Conservation (phyloP, 2,888 invertebrate genomes). For the Lysandra coridon region DNA sequence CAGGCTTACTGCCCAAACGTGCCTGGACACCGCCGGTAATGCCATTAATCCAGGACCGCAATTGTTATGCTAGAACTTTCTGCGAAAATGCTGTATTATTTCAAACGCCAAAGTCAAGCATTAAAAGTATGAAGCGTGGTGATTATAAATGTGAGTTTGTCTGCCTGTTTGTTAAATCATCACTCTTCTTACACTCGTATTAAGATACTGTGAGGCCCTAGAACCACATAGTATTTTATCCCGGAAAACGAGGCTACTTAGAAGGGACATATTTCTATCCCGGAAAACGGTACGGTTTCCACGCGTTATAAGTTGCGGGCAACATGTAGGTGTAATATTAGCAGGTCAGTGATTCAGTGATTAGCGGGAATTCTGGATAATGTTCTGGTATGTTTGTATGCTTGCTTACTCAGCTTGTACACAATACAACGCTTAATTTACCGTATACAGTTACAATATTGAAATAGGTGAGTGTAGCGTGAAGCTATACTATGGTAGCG, state of each 20-base stretch:
- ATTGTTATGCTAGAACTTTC: neutral
- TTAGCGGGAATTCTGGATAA: neutral
- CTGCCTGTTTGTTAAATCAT: too few relatives aligned
- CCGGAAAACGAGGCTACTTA: too few relatives aligned
- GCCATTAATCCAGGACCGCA: slow-evolving; percentile 2
- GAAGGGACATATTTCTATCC: neutral
- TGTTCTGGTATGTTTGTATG: slow-evolving; percentile 1
- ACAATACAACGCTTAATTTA: neutral
- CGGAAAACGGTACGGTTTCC: neutral
- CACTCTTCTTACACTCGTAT: too few relatives aligned
- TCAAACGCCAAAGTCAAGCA: neutral
- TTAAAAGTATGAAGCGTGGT: neutral
- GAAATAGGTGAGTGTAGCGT: neutral
- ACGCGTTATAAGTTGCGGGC: neutral
- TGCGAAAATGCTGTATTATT: neutral
- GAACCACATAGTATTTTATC: too few relatives aligned
- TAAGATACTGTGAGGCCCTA: too few relatives aligned
- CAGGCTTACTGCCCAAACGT: slow-evolving; percentile 31
- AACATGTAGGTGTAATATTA: neutral
- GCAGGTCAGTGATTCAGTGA: neutral
- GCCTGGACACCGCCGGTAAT: neutral
- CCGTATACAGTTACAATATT: neutral
- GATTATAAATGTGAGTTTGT: neutral
- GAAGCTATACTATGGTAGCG: too few relatives aligned
- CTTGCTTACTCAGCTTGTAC: neutral